phyloP scores from a whole-genome alignment of 2,797 vertebrate genomes.

The Syndactyla subalaris region DNA sequence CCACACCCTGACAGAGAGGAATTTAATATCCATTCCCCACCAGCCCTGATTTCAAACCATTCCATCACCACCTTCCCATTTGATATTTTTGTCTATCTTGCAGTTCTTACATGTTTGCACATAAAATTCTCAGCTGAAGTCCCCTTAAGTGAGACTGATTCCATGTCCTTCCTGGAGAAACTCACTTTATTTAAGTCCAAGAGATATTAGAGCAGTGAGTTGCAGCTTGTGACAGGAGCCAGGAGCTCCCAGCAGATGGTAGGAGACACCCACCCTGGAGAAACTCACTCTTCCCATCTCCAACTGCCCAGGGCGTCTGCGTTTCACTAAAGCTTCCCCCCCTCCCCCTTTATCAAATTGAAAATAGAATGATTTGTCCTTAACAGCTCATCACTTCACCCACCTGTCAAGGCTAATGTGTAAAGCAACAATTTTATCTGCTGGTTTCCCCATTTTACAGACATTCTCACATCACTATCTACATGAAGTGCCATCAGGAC shows the following conservation, averaged over 20 bases:
- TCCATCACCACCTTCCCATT: not conserved
- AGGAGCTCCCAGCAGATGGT: not conserved
- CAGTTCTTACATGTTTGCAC: not conserved
- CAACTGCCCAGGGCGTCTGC: not conserved
- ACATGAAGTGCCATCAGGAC: not conserved
- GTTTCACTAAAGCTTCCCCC: not conserved
- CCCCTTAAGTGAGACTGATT: not conserved
- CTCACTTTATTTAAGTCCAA: not conserved
- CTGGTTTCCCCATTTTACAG: not conserved
- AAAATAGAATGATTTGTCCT: not conserved
- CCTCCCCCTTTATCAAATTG: not conserved
- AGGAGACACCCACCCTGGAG: not conserved
- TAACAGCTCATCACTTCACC: not conserved
- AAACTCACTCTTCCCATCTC: not conserved
- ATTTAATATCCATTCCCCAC: not conserved
- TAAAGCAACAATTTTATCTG: not conserved
- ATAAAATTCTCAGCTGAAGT: not conserved
- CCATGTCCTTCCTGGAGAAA: not conserved
- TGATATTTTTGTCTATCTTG: not conserved
- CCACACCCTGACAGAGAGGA: not conserved
- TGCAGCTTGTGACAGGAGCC: not conserved
- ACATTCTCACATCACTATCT: not conserved
- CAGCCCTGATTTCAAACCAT: not conserved
- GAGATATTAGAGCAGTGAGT: not conserved
- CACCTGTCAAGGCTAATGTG: not conserved